Evolutionary conservation across 2,888 invertebrate species (phyloP).

Genomic region (Parapristionchus giblindavisi): DNA sequence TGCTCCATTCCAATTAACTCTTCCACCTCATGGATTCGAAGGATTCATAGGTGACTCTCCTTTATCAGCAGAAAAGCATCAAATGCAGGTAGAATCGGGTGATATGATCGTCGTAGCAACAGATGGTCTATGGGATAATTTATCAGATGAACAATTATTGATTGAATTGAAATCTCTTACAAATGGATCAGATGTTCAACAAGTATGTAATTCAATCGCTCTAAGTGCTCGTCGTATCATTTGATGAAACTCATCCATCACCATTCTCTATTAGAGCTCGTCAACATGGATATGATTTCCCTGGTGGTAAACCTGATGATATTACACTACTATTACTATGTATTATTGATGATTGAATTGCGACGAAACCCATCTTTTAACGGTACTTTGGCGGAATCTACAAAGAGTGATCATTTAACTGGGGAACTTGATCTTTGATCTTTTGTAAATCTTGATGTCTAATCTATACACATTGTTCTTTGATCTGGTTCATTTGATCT

Average conservation of each 20-base stretch:
- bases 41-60: constrained; percentile 66
- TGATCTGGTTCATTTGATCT: too few relatives aligned
- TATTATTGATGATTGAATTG: too few relatives aligned
- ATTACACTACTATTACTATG: too few relatives aligned
- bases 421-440: too few relatives aligned
- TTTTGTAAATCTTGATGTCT: too few relatives aligned
- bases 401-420: too few relatives aligned
- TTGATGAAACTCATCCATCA: constrained; percentile 92
- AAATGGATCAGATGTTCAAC: constrained; percentile 27
- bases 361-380: too few relatives aligned
- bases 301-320: constrained; percentile 98
- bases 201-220: constrained; percentile 82
- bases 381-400: too few relatives aligned
- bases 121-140: constrained; percentile 97
- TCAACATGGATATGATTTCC: constrained; percentile 86
- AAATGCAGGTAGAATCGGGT: constrained; percentile 75
- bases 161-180: constrained; percentile 77
- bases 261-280: constrained; percentile 93
- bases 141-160: constrained; percentile 88
- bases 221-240: constrained; percentile 91
- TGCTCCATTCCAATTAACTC: constrained; percentile 94
- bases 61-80: constrained; percentile 61
- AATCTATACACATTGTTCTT: too few relatives aligned
- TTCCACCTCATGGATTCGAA: constrained; percentile 78
- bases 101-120: constrained; percentile 91